Evolutionary conservation across 2,797 vertebrate genomes (phyloP).

Genomic region (Poecilia picta): DNA sequence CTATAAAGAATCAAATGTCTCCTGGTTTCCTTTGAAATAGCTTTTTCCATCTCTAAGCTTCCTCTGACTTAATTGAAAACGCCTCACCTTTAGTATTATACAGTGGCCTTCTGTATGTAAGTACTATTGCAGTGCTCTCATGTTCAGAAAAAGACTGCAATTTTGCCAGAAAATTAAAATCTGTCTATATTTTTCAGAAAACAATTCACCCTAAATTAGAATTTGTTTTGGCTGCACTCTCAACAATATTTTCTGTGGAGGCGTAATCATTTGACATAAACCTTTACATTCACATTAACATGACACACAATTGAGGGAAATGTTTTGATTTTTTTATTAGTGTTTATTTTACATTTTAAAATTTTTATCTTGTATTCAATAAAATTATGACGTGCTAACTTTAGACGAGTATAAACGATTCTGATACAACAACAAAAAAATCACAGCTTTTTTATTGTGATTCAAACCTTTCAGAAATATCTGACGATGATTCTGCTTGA

Average conservation of each 20-base stretch:
- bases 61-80: neutral
- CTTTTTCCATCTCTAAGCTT: neutral
- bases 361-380: neutral
- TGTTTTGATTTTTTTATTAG: neutral
- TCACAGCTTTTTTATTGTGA: neutral
- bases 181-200: neutral
- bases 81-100: neutral
- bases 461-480: neutral
- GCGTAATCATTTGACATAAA: neutral
- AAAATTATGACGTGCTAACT: neutral
- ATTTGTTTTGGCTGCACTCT: neutral
- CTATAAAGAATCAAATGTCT: neutral
- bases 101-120: neutral
- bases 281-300: neutral
- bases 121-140: neutral
- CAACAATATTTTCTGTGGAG: neutral
- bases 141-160: neutral
- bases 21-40: neutral
- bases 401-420: neutral
- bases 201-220: neutral
- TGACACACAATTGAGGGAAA: neutral
- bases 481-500: constrained; percentile 20
- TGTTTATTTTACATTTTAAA: neutral
- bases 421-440: neutral
- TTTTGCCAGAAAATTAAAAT: neutral